Evolutionary conservation across 1,140 invertebrate species (phyloP), one percentile per base, ranked within the genome.

Genomic region (Augochlora pura): DNA sequence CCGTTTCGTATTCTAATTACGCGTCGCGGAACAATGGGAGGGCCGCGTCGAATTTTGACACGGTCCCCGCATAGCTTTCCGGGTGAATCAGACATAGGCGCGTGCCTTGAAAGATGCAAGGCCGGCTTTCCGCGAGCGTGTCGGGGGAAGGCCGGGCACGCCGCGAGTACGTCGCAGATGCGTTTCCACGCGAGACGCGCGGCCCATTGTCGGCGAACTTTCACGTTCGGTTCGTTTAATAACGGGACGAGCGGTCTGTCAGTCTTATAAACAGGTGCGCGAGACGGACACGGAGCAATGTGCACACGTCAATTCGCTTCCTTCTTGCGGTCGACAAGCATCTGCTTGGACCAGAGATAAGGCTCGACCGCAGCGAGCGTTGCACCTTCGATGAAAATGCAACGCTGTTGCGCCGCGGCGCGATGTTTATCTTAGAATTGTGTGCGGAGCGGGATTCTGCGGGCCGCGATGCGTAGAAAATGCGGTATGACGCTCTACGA

Each of bases 101-200:
- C 69, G 76, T 78, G 76, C 49, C 38, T 78, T 72, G 76, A 65
- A 78, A 78, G 60, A 78, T 72, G 76, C 68, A 64, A 69, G 60
- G 39, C 65, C 74, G n/a, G n/a, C 59, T 78, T 54, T 72, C 46
- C 7, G 64, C 46, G n/a, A 8, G 38, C 14, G 1, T 63, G n/a
- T n/a, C n/a, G 14, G 60, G 25, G 25, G 16, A 63, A 38, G 60
- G 60, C 38, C 60, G 60, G 6, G 14, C 14, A 1, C 38, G 12
- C 60, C 21, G 4, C 60, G 12, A 10, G 14, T 12, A 16, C n/a
- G 16, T 27, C 16, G 60, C 16, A 63, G 8, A 10, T n/a, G 54
- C 21, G 7, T n/a, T 62, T 7, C 27, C 4, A 0, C 3, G 7
- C 25, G 54, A 60, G 1, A 25, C 66, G 54, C 9, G 54, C 21